These are phyloP conservation scores for Cylloceria caligata DNA, from an alignment of 2,888 invertebrate species.

Conservation along the genomic window DNA sequence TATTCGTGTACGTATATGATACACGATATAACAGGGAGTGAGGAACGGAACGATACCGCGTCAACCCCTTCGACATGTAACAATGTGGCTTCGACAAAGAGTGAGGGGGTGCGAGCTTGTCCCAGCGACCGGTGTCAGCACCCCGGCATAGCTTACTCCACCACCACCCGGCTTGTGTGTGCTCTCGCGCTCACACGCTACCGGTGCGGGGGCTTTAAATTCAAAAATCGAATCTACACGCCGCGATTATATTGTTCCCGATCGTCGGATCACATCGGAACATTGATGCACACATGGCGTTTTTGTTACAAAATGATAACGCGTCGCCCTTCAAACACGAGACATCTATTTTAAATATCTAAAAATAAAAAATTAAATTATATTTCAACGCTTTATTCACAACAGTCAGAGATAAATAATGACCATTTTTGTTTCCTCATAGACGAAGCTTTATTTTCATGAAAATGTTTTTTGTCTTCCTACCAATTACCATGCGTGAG, in stretches of 20 bases:
- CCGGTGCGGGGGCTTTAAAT: conserved; percentile 76
- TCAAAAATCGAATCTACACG: conserved; percentile 82
- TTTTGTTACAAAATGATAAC: conserved; percentile 25
- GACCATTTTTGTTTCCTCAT: no score
- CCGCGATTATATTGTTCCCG: conserved; percentile 78
- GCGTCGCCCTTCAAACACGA: neutral
- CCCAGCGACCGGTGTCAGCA: conserved; percentile 68
- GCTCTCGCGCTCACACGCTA: conserved; percentile 22
- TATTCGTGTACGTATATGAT: neutral
- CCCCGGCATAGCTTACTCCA: conserved; percentile 33
- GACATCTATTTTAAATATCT: neutral
- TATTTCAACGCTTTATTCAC: no score
- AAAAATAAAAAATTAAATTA: no score
- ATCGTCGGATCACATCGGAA: conserved; percentile 76
- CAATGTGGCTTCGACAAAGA: conserved; percentile 77
- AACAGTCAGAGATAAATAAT: no score
- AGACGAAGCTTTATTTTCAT: no score
- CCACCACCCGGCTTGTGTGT: conserved; percentile 24
- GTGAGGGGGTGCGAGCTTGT: conserved; percentile 71
- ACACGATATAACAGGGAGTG: conserved; percentile 30
- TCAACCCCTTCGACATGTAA: conserved; percentile 77
- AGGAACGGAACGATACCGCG: conserved; percentile 64
- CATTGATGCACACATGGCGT: conserved; percentile 49
- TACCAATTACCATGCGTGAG: no score
- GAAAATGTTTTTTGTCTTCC: no score